A percentile compares a stretch with the other conserved stretches of the same genome.
phyloP scores from a whole-genome alignment of 2,113 vertebrate species.

The Carassius gibelio region DNA sequence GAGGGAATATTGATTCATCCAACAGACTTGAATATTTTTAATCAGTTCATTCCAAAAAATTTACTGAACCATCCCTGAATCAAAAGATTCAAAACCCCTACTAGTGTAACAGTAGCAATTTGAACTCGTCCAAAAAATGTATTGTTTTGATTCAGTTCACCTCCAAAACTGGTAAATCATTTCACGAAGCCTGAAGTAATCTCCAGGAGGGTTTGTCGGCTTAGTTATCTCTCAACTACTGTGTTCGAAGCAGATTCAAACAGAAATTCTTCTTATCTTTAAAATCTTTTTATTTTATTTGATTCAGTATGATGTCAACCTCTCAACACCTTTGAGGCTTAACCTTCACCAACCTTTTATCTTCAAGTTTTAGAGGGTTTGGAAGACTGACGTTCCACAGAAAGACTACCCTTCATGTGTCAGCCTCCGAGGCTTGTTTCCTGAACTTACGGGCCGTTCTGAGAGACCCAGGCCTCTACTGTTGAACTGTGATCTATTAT shows the following conservation, averaged over 20 bases:
- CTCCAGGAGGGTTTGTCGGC: not conserved
- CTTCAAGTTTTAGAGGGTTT: not conserved
- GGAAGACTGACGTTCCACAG: slow-evolving; percentile 19
- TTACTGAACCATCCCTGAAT: not conserved
- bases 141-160: not conserved
- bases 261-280: not conserved
- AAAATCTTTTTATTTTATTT: not conserved
- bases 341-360: not conserved
- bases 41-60: not conserved
- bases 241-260: not conserved
- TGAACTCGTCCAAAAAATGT: too few species aligned
- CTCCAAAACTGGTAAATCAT: not conserved
- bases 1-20: too few species aligned
- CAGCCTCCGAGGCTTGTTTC: slow-evolving; percentile 4
- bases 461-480: slow-evolving; percentile 47
- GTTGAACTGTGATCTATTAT: slow-evolving; percentile 66
- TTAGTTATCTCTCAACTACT: not conserved
- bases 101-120: not conserved
- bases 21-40: too few species aligned
- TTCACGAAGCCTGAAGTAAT: not conserved
- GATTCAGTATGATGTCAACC: not conserved
- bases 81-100: not conserved
- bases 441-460: not conserved
- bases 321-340: not conserved
- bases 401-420: not conserved